Conservation (phyloP, 2,113 vertebrate genomes). For the Macaca mulatta region DNA sequence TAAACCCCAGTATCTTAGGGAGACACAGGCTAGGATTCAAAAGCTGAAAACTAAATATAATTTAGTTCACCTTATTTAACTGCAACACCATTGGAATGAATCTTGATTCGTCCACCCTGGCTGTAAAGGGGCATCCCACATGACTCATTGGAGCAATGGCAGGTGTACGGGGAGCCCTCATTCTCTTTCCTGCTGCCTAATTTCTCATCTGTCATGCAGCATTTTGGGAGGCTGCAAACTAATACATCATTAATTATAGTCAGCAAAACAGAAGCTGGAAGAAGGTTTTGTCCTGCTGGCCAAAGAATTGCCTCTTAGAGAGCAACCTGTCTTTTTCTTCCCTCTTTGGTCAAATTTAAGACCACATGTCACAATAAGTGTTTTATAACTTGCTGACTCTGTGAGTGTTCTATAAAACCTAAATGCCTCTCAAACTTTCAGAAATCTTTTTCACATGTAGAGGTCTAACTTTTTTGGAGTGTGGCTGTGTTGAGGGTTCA, state of each 20-base stretch:
- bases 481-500: neutral
- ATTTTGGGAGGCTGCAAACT: neutral
- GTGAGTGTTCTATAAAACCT: neutral
- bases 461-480: neutral
- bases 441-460: neutral
- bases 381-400: constrained; percentile 62
- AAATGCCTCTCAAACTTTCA: neutral
- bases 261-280: neutral
- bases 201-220: neutral
- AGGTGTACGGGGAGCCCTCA: rapidly evolving
- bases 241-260: neutral
- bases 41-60: neutral
- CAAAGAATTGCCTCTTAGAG: neutral
- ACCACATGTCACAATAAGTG: constrained; percentile 12
- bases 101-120: too few relatives aligned
- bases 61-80: neutral
- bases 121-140: rapidly evolving
- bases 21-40: neutral
- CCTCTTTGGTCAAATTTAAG: constrained; percentile 33
- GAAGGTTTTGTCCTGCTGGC: neutral
- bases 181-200: neutral
- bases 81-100: rapidly evolving
- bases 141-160: neutral
- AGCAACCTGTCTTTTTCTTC: neutral
- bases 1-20: neutral